Evolutionary conservation across 2,113 vertebrate genomes (phyloP).

Genomic region (Notothenia coriiceps): DNA sequence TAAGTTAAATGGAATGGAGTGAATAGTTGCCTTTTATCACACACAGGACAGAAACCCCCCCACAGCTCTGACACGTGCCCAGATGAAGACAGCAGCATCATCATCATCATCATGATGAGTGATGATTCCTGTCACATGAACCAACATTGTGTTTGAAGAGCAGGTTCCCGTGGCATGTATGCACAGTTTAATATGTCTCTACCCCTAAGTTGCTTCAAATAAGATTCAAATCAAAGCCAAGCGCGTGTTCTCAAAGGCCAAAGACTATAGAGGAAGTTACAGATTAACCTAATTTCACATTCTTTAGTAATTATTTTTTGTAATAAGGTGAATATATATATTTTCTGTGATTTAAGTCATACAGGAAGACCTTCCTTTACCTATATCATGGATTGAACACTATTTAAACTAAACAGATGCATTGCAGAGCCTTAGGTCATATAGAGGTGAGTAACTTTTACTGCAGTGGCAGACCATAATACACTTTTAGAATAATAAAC

Average conservation of each 20-base stretch:
- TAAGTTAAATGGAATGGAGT: conserved; percentile 94
- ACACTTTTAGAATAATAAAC: not conserved
- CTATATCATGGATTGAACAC: not conserved
- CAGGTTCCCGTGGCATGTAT: conserved; percentile 46
- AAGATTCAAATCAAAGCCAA: conserved; percentile 3
- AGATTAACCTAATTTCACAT: conserved; percentile 5
- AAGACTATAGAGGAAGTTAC: conserved; percentile 8
- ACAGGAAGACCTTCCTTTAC: not conserved
- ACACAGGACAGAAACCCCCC: conserved; percentile 26
- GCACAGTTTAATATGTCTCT: not conserved
- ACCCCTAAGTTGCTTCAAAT: not conserved
- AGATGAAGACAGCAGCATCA: conserved; percentile 54
- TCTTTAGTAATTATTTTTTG: not conserved
- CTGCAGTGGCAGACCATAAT: conserved; percentile 45
- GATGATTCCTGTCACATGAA: conserved; percentile 47
- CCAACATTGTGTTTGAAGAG: conserved; percentile 32
- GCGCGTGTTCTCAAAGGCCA: not conserved
- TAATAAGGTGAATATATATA: not conserved
- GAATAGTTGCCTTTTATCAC: conserved; percentile 72
- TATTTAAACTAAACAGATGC: conserved; percentile 19
- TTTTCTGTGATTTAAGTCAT: conserved; percentile 1
- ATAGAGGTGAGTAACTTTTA: conserved; percentile 60
- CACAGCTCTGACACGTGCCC: conserved; percentile 18
- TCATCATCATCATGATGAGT: conserved; percentile 47
- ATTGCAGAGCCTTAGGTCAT: conserved; percentile 64